Conservation (phyloP, 2,797 vertebrate species). For the Dendrocincla tyrannina region DNA sequence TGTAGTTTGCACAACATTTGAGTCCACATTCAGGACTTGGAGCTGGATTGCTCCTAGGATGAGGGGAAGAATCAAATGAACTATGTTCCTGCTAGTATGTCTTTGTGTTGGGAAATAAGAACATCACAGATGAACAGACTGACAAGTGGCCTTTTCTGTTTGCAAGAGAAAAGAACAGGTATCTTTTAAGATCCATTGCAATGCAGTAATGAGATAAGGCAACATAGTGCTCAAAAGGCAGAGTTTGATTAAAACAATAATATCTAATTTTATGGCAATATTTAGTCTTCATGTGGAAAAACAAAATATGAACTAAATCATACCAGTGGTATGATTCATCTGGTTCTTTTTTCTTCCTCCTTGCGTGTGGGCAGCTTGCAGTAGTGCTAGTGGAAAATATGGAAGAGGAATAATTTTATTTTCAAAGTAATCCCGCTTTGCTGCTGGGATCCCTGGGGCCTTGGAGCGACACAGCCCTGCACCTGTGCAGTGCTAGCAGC, state of each 20-base stretch:
- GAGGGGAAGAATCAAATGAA: background rate
- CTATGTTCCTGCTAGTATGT: background rate
- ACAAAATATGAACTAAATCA: background rate
- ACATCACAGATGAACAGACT: background rate
- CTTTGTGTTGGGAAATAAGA: background rate
- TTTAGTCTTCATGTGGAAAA: slow-evolving; percentile 23
- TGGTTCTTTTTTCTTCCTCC: background rate
- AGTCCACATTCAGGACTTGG: background rate
- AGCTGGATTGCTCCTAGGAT: background rate
- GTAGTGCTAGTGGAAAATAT: background rate
- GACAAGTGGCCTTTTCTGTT: background rate
- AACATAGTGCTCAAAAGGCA: background rate
- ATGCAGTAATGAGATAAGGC: background rate
- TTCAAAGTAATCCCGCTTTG: background rate
- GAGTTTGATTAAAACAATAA: background rate
- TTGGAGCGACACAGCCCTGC: background rate
- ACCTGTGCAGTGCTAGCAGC: background rate
- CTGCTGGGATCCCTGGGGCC: background rate
- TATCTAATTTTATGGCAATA: background rate
- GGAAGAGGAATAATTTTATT: background rate
- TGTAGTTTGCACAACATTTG: background rate
- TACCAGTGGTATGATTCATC: slow-evolving; percentile 18
- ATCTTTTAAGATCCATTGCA: background rate
- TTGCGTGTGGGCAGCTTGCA: background rate
- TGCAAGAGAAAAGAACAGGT: background rate